These are phyloP conservation scores for Prunella fulvescens DNA, from an alignment of 2,113 vertebrate genomes.

Conservation along the genomic window DNA sequence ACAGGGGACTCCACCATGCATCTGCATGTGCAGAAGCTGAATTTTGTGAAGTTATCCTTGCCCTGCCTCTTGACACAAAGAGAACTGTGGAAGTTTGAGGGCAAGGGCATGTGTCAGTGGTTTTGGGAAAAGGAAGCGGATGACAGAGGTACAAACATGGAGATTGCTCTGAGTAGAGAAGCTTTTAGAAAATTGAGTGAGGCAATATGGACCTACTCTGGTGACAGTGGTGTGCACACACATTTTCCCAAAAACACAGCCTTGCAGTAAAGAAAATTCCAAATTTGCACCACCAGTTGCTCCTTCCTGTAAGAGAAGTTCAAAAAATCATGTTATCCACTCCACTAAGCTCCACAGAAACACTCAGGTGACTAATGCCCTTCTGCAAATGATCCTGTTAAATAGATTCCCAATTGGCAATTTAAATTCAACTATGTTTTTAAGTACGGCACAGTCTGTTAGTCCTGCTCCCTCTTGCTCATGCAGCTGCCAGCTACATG, in stretches of 20 bases:
- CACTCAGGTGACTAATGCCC: not conserved
- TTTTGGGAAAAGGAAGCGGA: not conserved
- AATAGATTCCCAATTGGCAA: not conserved
- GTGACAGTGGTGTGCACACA: not conserved
- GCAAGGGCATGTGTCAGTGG: rapidly evolving
- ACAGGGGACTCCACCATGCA: not conserved
- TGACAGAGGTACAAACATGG: rapidly evolving
- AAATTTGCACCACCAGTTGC: not conserved
- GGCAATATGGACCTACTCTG: not conserved
- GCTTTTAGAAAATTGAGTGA: not conserved
- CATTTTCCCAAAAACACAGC: not conserved
- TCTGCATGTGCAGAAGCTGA: not conserved
- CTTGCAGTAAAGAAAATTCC: not conserved
- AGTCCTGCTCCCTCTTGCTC: not conserved
- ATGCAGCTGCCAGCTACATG: not conserved
- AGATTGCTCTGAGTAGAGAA: not conserved
- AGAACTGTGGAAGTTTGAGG: not conserved
- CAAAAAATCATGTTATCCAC: not conserved
- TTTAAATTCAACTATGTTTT: not conserved
- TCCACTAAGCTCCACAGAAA: not conserved
- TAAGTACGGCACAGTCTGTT: not conserved
- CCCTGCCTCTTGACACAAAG: not conserved
- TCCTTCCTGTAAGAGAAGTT: not conserved
- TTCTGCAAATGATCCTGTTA: not conserved
- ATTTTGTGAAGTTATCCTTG: not conserved